Evolutionary conservation across 1,140 invertebrate species (phyloP).

Genomic region (Papilio glaucus): DNA sequence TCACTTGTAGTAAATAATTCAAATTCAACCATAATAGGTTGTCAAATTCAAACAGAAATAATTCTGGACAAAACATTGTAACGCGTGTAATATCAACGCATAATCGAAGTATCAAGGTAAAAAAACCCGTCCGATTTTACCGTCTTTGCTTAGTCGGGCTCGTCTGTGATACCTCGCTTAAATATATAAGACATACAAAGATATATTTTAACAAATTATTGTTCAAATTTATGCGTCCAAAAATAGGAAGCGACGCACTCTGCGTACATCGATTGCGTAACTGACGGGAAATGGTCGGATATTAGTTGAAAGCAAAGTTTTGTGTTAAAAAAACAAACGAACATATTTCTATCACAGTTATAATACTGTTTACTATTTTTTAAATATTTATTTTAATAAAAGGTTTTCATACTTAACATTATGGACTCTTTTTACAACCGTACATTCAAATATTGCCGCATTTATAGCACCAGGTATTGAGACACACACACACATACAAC

Average conservation of each 20-base stretch:
- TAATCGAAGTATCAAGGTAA: too few relatives aligned
- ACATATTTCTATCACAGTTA: background rate
- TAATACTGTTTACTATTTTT: background rate
- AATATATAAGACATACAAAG: background rate
- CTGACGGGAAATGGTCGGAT: background rate
- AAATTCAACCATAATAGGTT: too few relatives aligned
- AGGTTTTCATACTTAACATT: background rate
- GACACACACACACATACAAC: too few relatives aligned
- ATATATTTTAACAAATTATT: slow-evolving; percentile 1
- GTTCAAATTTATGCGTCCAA: slow-evolving; percentile 17
- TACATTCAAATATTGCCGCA: too few relatives aligned
- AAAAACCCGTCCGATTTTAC: too few relatives aligned
- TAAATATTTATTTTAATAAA: too few relatives aligned
- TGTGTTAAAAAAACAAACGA: slow-evolving; percentile 6
- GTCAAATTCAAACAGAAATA: too few relatives aligned
- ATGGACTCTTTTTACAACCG: too few relatives aligned
- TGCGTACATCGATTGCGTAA: slow-evolving; percentile 19
- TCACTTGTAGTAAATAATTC: background rate
- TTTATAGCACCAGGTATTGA: too few relatives aligned
- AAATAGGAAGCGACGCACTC: slow-evolving; percentile 10
- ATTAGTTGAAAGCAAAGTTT: background rate
- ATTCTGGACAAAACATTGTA: too few relatives aligned
- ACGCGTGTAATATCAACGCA: too few relatives aligned
- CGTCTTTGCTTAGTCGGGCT: background rate
- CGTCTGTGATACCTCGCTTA: background rate